These are phyloP conservation scores for Entomobrya multifasciata DNA, from an alignment of 2,888 invertebrate species.

Conservation along the genomic window DNA sequence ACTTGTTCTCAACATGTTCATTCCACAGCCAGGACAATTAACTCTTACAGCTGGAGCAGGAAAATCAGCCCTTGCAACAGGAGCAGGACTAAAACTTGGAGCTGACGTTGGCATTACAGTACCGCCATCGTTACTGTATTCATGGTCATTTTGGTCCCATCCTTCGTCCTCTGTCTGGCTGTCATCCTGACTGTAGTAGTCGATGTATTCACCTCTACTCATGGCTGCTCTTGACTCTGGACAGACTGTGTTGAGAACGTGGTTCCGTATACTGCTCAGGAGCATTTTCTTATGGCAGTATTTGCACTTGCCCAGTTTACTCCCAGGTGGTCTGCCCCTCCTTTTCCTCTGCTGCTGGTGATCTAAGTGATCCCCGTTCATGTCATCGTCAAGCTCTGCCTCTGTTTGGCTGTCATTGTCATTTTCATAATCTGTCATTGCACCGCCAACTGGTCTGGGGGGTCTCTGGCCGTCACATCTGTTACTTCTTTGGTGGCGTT, in stretches of 20 bases:
- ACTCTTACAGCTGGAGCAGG: too few relatives aligned
- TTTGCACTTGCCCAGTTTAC: neutral
- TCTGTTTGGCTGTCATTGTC: neutral
- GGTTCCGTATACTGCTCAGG: neutral
- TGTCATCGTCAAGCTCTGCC: neutral
- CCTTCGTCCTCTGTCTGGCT: too few relatives aligned
- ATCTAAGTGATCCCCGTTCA: neutral
- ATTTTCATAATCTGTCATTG: neutral
- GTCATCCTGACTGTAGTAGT: neutral
- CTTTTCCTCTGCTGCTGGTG: neutral
- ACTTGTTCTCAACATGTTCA: neutral
- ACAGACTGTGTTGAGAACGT: neutral
- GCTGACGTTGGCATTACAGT: too few relatives aligned
- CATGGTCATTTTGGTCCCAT: neutral
- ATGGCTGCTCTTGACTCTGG: neutral
- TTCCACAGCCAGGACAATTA: neutral
- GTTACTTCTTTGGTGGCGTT: neutral
- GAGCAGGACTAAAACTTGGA: too few relatives aligned
- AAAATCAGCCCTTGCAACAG: too few relatives aligned
- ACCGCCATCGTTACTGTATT: neutral
- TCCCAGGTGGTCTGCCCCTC: neutral
- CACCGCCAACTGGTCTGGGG: neutral
- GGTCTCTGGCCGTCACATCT: neutral
- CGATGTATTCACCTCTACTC: neutral
- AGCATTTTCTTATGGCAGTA: neutral